Evolutionary conservation across 2,113 vertebrate genomes (phyloP).

Genomic region (Dromaius novaehollandiae): DNA sequence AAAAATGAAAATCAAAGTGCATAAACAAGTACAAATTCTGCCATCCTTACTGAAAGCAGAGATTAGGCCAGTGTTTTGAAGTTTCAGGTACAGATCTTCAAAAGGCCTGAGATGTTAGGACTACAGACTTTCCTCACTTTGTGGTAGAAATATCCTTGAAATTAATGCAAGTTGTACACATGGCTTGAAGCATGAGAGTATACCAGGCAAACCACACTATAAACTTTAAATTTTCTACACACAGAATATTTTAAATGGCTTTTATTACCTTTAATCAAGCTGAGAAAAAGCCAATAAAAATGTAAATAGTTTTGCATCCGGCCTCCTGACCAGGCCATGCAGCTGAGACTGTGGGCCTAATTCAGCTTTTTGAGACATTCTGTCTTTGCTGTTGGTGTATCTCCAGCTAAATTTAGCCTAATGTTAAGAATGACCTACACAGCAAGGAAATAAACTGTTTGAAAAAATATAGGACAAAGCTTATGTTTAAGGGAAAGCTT

Average conservation of each 20-base stretch:
- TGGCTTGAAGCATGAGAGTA: not conserved
- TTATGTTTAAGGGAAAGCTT: constrained; percentile 67
- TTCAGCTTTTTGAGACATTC: not conserved
- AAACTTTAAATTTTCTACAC: not conserved
- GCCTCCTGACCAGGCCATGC: not conserved
- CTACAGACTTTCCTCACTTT: not conserved
- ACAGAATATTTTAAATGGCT: not conserved
- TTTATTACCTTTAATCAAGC: not conserved
- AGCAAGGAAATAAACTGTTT: constrained; percentile 61
- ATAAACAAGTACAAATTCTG: constrained; percentile 32
- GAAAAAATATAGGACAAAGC: constrained; percentile 72
- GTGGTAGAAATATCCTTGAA: constrained; percentile 24
- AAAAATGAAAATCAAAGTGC: constrained; percentile 56
- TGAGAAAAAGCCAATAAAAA: not conserved
- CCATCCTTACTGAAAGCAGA: not conserved
- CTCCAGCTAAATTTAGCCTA: constrained; percentile 58
- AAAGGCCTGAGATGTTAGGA: not conserved
- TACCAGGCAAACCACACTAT: not conserved
- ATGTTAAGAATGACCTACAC: constrained; percentile 65
- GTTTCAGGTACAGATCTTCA: constrained; percentile 33
- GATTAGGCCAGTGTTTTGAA: constrained; percentile 43
- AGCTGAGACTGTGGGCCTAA: not conserved
- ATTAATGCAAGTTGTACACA: not conserved
- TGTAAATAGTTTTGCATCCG: not conserved
- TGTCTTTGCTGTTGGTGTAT: not conserved